Percentiles rank a stretch among this genome's conserved stretches.
Conservation (phyloP, 2,113 vertebrate species). For the Gadus macrocephalus region DNA sequence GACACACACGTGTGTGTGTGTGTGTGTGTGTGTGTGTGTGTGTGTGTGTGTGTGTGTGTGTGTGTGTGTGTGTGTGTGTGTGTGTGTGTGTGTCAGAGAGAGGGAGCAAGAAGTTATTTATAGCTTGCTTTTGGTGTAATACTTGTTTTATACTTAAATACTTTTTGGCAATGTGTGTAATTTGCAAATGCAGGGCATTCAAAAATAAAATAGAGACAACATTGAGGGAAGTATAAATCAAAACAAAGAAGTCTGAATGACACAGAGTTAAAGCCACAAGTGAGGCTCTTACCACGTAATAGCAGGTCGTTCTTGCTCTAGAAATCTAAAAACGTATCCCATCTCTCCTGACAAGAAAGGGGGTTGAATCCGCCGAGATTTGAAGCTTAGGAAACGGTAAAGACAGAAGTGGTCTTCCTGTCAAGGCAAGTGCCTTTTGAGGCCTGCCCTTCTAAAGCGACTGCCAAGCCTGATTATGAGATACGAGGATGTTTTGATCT, state of each 20-base stretch:
- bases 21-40: neutral
- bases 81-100: neutral
- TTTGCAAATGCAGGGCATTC: too few relatives aligned
- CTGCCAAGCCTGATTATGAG: slow-evolving; percentile 53
- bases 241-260: too few relatives aligned
- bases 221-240: neutral
- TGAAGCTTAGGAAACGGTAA: slow-evolving; percentile 21
- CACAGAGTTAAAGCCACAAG: slow-evolving; percentile 21
- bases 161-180: too few relatives aligned
- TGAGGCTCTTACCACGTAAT: neutral
- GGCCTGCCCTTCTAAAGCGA: slow-evolving; percentile 34
- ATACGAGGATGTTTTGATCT: slow-evolving; percentile 58
- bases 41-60: neutral
- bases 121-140: too few relatives aligned
- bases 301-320: neutral
- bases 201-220: neutral
- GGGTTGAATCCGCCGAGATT: slow-evolving; percentile 33
- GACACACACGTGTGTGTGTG: neutral
- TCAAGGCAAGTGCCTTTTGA: slow-evolving; percentile 28
- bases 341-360: slow-evolving; percentile 29
- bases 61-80: neutral
- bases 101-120: too few relatives aligned
- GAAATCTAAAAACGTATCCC: slow-evolving; percentile 11
- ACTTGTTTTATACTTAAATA: too few relatives aligned
- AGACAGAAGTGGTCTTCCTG: slow-evolving; percentile 20